Percentiles rank a stretch among this genome's conserved stretches.
Evolutionary conservation across 2,797 vertebrate species (phyloP).

Genomic region (Myoxocephalus aenaeus): DNA sequence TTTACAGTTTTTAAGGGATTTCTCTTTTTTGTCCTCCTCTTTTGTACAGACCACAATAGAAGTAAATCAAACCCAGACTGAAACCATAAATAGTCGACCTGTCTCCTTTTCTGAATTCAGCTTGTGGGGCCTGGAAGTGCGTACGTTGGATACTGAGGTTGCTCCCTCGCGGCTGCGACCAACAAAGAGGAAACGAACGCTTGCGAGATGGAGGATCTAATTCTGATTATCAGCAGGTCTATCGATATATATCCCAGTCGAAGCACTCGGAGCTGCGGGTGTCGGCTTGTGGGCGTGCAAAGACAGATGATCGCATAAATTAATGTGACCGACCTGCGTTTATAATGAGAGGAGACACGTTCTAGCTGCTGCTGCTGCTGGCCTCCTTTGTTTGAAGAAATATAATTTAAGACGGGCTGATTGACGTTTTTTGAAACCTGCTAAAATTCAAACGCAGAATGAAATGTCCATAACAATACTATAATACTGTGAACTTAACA

Average conservation of each 20-base stretch:
- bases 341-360: slow-evolving; percentile 50
- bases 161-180: slow-evolving; percentile 28
- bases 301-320: slow-evolving; percentile 67
- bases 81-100: slow-evolving; percentile 2
- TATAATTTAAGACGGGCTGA: slow-evolving; percentile 21
- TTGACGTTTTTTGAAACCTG: slow-evolving; percentile 17
- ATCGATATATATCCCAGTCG: slow-evolving; percentile 43
- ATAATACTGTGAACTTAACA: neutral
- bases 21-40: neutral
- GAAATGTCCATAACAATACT: neutral
- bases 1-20: neutral
- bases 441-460: neutral
- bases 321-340: slow-evolving; percentile 54
- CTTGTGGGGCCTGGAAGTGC: slow-evolving; percentile 37
- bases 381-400: slow-evolving; percentile 58
- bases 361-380: slow-evolving; percentile 58
- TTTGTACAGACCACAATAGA: neutral
- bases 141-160: neutral
- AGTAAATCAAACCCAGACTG: slow-evolving; percentile 5
- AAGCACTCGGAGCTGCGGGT: slow-evolving; percentile 43
- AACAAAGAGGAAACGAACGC: slow-evolving; percentile 41
- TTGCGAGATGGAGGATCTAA: slow-evolving; percentile 18
- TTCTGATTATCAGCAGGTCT: slow-evolving; percentile 51
- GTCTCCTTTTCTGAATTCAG: slow-evolving; percentile 7
- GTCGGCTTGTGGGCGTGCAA: slow-evolving; percentile 56